A percentile compares a stretch with the other conserved stretches of the same genome.
These are phyloP conservation scores for Myiagra hebetior DNA, from an alignment of 2,113 vertebrate species.

Conservation along the genomic window DNA sequence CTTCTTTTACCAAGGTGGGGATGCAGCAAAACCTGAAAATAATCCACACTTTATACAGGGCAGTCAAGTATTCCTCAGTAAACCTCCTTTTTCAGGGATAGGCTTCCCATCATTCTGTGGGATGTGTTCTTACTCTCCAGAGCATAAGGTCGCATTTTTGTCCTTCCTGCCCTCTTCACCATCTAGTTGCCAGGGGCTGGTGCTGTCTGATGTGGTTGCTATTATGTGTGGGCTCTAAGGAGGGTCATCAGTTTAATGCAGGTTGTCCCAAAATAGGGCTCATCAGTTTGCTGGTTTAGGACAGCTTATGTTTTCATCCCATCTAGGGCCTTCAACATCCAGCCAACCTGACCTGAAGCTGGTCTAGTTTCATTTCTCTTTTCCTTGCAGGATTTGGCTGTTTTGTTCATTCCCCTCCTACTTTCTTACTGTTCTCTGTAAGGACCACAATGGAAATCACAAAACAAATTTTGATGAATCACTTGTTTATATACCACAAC, in stretches of 20 bases:
- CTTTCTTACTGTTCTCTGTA: background rate
- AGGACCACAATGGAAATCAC: background rate
- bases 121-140: background rate
- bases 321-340: background rate
- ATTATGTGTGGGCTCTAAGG: background rate
- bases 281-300: background rate
- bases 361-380: background rate
- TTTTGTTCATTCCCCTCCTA: background rate
- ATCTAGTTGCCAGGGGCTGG: background rate
- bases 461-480: background rate
- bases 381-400: background rate
- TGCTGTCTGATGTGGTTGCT: background rate
- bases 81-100: background rate
- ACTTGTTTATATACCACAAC: background rate
- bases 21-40: background rate
- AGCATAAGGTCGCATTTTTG: background rate
- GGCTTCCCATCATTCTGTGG: background rate
- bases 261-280: background rate
- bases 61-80: background rate
- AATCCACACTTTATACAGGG: background rate
- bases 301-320: background rate
- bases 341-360: background rate
- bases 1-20: background rate
- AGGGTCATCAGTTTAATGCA: background rate
- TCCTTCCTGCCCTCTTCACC: background rate